Conservation (phyloP, 1,140 invertebrate species). For the Euwallacea similis region DNA sequence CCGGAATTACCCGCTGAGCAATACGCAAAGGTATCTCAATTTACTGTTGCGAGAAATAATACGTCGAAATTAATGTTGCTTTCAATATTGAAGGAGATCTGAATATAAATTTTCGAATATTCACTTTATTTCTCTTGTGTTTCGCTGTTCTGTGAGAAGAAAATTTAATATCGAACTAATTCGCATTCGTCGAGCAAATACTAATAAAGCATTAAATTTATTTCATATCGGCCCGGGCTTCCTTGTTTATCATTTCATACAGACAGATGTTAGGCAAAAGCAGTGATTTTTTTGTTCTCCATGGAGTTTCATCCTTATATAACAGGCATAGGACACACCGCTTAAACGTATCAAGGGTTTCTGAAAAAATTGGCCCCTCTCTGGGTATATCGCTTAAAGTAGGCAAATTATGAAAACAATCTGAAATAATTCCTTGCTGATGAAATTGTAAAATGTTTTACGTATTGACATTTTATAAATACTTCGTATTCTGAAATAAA, state of each 20-base stretch:
- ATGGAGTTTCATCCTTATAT: too few relatives aligned
- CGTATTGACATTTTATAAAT: too few relatives aligned
- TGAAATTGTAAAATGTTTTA: too few relatives aligned
- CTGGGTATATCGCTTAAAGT: too few relatives aligned
- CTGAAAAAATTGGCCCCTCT: too few relatives aligned
- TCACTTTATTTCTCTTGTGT: constrained; percentile 40
- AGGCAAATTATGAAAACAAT: too few relatives aligned
- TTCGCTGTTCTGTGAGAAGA: constrained; percentile 24
- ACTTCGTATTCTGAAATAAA: too few relatives aligned
- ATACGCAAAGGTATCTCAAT: constrained; percentile 41
- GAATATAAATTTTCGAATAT: constrained; percentile 48
- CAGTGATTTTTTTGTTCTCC: too few relatives aligned
- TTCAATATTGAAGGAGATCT: constrained; percentile 48
- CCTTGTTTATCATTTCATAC: constrained; percentile 10
- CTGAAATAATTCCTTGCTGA: too few relatives aligned
- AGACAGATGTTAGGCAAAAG: not conserved
- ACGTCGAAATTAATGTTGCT: constrained; percentile 50
- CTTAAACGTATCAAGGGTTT: too few relatives aligned
- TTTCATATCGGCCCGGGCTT: constrained; percentile 24
- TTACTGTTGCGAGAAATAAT: constrained; percentile 44
- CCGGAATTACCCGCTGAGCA: constrained; percentile 38
- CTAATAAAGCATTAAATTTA: constrained; percentile 45
- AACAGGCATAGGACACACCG: too few relatives aligned
- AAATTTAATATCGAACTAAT: constrained; percentile 45
- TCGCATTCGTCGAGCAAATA: constrained; percentile 40